Percentiles rank a stretch among this genome's conserved stretches.
These are phyloP conservation scores for Aviceda subcristata DNA, from an alignment of 2,113 vertebrate genomes.

Conservation along the genomic window DNA sequence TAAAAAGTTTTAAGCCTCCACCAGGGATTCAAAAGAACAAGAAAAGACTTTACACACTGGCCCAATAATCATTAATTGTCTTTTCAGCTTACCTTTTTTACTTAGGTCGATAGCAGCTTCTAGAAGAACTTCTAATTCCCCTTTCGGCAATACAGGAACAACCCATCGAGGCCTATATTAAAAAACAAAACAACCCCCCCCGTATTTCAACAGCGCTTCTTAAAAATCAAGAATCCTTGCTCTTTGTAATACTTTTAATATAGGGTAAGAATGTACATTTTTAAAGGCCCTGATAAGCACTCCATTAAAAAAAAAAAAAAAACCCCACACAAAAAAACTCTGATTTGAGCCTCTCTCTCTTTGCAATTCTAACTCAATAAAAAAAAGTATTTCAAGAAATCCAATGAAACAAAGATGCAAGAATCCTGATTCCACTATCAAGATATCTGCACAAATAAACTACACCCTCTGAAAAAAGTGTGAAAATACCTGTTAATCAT, in stretches of 20 bases:
- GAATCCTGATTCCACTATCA: background rate
- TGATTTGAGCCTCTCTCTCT: background rate
- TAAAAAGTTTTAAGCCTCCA: background rate
- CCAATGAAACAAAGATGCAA: background rate
- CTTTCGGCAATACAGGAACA: conserved; percentile 99
- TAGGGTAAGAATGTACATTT: background rate
- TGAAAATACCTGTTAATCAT: conserved; percentile 95
- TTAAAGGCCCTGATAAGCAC: background rate
- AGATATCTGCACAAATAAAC: background rate
- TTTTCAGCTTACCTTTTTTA: conserved; percentile 91
- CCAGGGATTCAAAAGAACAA: background rate
- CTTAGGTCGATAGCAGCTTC: conserved; percentile 99
- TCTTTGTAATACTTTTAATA: background rate
- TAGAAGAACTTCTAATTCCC: conserved; percentile 99
- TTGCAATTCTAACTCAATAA: background rate
- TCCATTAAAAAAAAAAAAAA: background rate
- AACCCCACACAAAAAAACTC: background rate
- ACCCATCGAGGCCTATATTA: conserved; percentile 94
- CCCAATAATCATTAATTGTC: background rate
- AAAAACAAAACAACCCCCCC: background rate
- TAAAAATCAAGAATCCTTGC: background rate
- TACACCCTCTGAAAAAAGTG: background rate
- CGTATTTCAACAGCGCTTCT: background rate
- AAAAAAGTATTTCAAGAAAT: background rate
- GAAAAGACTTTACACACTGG: background rate